Evolutionary conservation across 1,140 invertebrate genomes (phyloP).

Genomic region (Tachypleus tridentatus): DNA sequence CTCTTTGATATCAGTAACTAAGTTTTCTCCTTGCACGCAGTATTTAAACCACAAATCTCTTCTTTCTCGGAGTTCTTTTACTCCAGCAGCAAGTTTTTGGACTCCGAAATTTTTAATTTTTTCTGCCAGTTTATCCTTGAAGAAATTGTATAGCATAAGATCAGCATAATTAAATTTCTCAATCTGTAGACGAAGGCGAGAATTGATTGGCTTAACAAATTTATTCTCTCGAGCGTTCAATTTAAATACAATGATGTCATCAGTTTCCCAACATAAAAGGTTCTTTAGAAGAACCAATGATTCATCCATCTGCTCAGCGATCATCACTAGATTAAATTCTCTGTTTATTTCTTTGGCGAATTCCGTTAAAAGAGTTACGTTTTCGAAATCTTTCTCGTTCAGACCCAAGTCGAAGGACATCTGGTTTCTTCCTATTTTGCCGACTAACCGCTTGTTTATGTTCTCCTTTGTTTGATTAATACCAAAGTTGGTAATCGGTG

Average conservation of each 20-base stretch:
- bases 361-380: conserved; percentile 4
- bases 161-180: conserved; percentile 28
- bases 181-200: conserved; percentile 13
- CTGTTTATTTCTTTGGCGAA: conserved; percentile 13
- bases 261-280: conserved; percentile 27
- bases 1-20: too few relatives aligned
- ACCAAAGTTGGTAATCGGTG: too few relatives aligned
- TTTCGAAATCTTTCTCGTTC: conserved; percentile 13
- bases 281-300: conserved; percentile 27
- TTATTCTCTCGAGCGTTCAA: conserved; percentile 18
- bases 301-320: conserved; percentile 27
- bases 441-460: too few relatives aligned
- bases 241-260: conserved; percentile 28
- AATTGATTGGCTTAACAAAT: conserved; percentile 14
- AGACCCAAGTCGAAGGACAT: conserved; percentile 30
- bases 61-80: conserved; percentile 14
- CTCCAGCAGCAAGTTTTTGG: conserved; percentile 23
- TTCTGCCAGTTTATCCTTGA: conserved; percentile 28
- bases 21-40: too few relatives aligned
- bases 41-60: too few relatives aligned
- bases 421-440: conserved; percentile 26
- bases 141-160: conserved; percentile 29
- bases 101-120: conserved; percentile 28
- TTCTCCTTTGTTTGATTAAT: too few relatives aligned
- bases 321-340: conserved; percentile 27